Conservation (phyloP, 2,888 invertebrate genomes). For the Neoitamus cyanurus region DNA sequence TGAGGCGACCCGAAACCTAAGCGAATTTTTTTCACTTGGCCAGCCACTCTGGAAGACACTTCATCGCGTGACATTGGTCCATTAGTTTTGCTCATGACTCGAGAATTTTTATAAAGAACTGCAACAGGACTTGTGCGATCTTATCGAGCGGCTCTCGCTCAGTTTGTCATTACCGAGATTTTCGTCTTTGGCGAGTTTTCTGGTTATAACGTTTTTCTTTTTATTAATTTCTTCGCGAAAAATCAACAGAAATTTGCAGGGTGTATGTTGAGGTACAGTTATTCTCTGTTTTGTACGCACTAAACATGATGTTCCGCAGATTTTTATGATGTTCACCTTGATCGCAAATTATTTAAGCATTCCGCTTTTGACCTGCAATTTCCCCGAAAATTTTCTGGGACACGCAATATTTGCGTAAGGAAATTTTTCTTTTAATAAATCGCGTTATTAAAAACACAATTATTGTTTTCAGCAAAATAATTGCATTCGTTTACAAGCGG, state of each 20-base stretch:
- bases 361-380: not conserved
- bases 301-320: not conserved
- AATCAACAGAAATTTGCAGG: slow-evolving; percentile 1
- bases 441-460: not conserved
- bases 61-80: slow-evolving; percentile 40
- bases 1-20: not conserved
- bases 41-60: slow-evolving; percentile 7
- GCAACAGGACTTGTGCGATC: not conserved
- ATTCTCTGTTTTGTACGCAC: not conserved
- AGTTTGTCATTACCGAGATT: slow-evolving; percentile 20
- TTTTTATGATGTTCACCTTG: not conserved
- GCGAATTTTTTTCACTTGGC: slow-evolving; percentile 12
- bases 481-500: not conserved
- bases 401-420: not conserved
- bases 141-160: not conserved
- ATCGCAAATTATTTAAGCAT: slow-evolving; percentile 1
- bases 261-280: not conserved
- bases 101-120: slow-evolving; percentile 38
- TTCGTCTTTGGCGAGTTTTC: not conserved
- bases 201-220: not conserved
- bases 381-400: not conserved
- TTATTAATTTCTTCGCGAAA: not conserved
- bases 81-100: slow-evolving; percentile 45
- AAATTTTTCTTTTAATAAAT: not conserved
- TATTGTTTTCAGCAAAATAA: not conserved